A percentile compares a stretch with the other conserved stretches of the same genome.
phyloP scores from a whole-genome alignment of 2,888 invertebrate genomes.

The Clistopyga incitator region DNA sequence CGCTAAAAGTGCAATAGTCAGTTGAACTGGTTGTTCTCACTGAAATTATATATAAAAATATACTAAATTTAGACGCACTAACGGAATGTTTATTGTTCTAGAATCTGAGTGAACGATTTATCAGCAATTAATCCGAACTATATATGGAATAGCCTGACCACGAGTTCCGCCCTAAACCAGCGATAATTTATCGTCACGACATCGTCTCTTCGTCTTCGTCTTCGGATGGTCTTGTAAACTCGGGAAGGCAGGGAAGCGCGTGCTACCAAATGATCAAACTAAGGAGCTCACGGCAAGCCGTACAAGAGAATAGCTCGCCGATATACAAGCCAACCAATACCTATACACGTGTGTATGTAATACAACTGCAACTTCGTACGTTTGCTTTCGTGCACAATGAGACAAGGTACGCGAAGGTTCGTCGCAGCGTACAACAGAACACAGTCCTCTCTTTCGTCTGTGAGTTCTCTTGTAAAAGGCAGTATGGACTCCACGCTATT shows the following conservation, averaged over 20 bases:
- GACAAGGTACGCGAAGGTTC: neutral
- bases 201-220: constrained; percentile 41
- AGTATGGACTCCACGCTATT: constrained; percentile 28
- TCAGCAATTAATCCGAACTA: constrained; percentile 36
- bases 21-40: too few species aligned
- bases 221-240: constrained; percentile 35
- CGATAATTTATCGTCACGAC: constrained; percentile 52
- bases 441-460: neutral
- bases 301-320: constrained; percentile 25
- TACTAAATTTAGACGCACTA: neutral
- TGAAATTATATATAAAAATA: too few species aligned
- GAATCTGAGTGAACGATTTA: neutral
- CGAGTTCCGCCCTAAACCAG: constrained; percentile 34
- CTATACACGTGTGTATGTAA: neutral
- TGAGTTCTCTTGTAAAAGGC: constrained; percentile 13
- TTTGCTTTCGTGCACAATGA: neutral
- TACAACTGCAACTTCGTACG: neutral
- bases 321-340: neutral
- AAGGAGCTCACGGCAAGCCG: neutral
- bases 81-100: neutral
- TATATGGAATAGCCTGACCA: constrained; percentile 7
- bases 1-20: too few species aligned
- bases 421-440: neutral
- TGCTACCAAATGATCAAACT: constrained; percentile 43
- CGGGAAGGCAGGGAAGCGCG: constrained; percentile 23